Evolutionary conservation across 2,797 vertebrate genomes (phyloP).

Genomic region (Lepus townsendii): DNA sequence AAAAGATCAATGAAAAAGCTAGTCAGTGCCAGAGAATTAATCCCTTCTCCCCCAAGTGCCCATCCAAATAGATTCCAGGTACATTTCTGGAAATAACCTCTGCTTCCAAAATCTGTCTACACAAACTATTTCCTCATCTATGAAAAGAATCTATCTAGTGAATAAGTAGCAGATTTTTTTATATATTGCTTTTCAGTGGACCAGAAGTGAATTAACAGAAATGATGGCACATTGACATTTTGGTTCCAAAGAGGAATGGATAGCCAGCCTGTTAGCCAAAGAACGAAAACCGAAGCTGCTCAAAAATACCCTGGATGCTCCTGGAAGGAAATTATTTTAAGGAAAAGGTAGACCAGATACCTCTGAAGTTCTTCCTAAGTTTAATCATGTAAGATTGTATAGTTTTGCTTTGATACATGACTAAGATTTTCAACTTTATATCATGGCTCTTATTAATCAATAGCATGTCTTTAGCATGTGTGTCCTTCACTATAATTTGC

Average conservation of each 20-base stretch:
- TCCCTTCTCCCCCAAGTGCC: not conserved
- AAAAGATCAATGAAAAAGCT: not conserved
- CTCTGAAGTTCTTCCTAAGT: not conserved
- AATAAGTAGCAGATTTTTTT: not conserved
- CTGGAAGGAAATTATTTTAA: not conserved
- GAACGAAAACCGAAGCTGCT: not conserved
- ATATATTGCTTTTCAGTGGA: not conserved
- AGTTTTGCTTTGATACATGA: not conserved
- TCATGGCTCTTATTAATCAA: not conserved
- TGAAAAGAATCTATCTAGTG: slow-evolving; percentile 2
- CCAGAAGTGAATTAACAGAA: not conserved
- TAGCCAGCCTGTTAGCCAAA: not conserved
- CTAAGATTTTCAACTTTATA: slow-evolving; percentile 9
- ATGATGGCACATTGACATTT: not conserved
- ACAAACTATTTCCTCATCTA: not conserved
- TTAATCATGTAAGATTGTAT: slow-evolving; percentile 1
- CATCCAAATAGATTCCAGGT: not conserved
- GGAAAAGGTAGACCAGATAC: not conserved
- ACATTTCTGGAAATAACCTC: not conserved
- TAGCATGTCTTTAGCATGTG: not conserved
- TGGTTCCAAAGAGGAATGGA: not conserved
- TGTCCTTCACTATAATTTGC: not conserved
- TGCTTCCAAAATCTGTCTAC: not conserved
- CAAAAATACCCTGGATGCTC: not conserved
- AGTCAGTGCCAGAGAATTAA: not conserved